Conservation (phyloP, 53 echinoderm and acorn worm genomes). For the Henricia sp. region DNA sequence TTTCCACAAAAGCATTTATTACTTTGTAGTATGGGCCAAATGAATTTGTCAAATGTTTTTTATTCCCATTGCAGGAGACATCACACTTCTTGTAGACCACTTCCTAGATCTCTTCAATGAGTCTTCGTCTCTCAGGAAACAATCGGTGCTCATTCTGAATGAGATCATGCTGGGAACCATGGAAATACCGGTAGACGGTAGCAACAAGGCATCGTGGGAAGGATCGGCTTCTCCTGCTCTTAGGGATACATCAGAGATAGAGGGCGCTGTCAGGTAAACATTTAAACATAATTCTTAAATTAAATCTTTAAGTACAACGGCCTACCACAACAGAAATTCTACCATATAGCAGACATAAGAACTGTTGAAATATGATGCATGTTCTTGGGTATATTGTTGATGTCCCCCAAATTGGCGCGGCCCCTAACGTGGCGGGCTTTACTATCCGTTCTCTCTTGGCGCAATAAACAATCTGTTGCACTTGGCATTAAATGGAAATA, state of each 20-base stretch:
- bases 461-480: too few species aligned
- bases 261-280: constrained; percentile 37
- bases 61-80: constrained; percentile 62
- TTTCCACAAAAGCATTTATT: too few species aligned
- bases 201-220: constrained; percentile 56
- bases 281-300: neutral
- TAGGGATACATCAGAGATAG: constrained; percentile 38
- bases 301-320: neutral
- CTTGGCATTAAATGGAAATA: too few species aligned
- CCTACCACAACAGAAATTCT: neutral
- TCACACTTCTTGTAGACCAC: constrained; percentile 81
- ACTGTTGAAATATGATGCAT: neutral
- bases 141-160: constrained; percentile 78
- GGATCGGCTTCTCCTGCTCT: constrained; percentile 16
- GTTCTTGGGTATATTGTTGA: neutral
- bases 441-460: too few species aligned
- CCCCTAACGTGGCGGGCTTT: too few species aligned
- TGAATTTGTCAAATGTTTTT: neutral
- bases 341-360: neutral
- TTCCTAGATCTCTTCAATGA: constrained; percentile 84
- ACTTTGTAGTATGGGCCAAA: neutral
- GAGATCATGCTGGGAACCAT: constrained; percentile 83
- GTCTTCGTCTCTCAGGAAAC: constrained; percentile 66
- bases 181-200: constrained; percentile 30
- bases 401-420: too few species aligned